Base-by-base conservation (phyloP, 2,888 invertebrate species). In the Exocentrus adspersus region DNA sequence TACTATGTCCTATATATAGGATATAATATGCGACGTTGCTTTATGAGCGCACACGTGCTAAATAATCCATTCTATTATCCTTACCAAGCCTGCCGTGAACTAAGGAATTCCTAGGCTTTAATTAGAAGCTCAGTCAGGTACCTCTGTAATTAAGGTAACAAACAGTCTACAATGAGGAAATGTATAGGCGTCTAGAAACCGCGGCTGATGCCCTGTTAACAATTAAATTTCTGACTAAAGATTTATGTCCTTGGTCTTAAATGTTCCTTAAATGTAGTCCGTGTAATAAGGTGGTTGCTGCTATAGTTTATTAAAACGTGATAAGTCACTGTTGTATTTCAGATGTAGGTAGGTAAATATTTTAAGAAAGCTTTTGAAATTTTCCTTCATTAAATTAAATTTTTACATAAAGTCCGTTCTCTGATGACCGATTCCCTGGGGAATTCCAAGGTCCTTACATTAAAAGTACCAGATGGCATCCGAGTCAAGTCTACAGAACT, bases 51-150 rank as follows among this genome's bases (percentile, higher is more conserved):
- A 24, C 48, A 28, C 16, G 28, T 28, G 14, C 14, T 16, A 48
- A 28, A 48, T 48, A 48, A 48, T 9, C 28, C 10, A 16, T 28
- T 28, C 48, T 16, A 14, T 46, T 48, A 48, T 48, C 48, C 48
- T 48, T 14, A 16, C 28, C 7, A 24, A 7, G 6, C 28, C 21
- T 28, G 14, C 20, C 24, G 14, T 28, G 4, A 24, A 46, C 46
- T 46, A 48, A 28, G 48, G 16, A 16, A 48, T 48, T 48, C 48
- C 28, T 48, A 16, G 28, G 28, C 16, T 14, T 48, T 48, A 48
- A 48, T 48, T 48, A 48, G 21, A 46, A 46, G 21, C 12, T 46
- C 21, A 46, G 28, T 6, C 48, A 48, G 28, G 24, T 48, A 16
- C 19, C 10, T 48, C 2, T 48, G 16, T 16, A 24, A 48, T 48